Evolutionary conservation across 2,888 invertebrate species (phyloP).

Genomic region (Clostera curtula): DNA sequence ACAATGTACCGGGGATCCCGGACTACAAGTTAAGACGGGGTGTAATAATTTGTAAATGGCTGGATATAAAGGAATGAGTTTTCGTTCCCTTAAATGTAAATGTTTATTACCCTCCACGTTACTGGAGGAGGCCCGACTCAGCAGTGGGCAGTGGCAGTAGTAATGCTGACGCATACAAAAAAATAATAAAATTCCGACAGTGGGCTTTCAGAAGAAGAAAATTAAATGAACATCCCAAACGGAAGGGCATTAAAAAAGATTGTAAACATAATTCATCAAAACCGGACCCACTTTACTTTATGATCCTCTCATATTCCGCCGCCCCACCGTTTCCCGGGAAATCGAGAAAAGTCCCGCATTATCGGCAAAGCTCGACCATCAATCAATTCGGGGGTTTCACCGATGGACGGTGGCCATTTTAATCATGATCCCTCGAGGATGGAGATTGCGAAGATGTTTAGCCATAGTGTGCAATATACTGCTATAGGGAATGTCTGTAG

Average conservation of each 20-base stretch:
- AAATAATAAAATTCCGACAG: too few relatives aligned
- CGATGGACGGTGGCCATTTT: conserved; percentile 36
- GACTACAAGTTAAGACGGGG: too few relatives aligned
- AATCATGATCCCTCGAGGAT: conserved; percentile 51
- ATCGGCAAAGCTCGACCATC: conserved; percentile 49
- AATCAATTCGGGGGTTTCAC: conserved; percentile 50
- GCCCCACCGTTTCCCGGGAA: conserved; percentile 38
- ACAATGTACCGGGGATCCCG: too few relatives aligned
- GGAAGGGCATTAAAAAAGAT: conserved; percentile 3
- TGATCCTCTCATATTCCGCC: conserved; percentile 23
- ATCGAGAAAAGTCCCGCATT: conserved; percentile 44
- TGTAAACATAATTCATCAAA: conserved; percentile 25
- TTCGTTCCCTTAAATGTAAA: too few relatives aligned
- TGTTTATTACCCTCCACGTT: too few relatives aligned
- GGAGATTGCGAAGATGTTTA: conserved; percentile 5
- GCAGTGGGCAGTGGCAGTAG: too few relatives aligned
- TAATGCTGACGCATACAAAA: too few relatives aligned
- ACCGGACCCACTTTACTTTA: conserved; percentile 8
- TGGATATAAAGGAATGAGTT: too few relatives aligned
- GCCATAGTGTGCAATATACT: too few relatives aligned
- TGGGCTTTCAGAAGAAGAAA: not conserved
- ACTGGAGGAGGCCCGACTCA: too few relatives aligned
- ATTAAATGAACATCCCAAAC: not conserved
- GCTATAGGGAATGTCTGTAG: too few relatives aligned
- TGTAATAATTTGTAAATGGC: too few relatives aligned